Evolutionary conservation across 2,113 vertebrate genomes (phyloP), one percentile per base, ranked within the genome.

Genomic region (Origma solitaria): DNA sequence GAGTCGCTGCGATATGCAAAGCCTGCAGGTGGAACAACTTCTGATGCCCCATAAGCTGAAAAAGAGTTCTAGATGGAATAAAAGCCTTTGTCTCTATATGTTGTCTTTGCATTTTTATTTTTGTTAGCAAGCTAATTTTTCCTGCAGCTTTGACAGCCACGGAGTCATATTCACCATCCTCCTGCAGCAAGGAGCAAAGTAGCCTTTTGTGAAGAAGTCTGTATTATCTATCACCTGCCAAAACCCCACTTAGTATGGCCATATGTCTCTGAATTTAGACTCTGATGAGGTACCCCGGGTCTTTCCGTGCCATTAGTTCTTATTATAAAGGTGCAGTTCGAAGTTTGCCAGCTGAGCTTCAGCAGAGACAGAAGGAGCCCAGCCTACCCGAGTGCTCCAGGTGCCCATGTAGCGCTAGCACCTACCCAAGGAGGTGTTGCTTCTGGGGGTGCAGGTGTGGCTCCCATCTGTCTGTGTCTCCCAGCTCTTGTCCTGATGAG

Each of bases 341-440:
- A 53, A 24, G n/a, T 54, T 28, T 82, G 33, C 37, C 61, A 89
- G 51, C n/a, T 45, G 66, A 58, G 33, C 45, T 82, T 89, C 66
- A 61, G 82, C 71, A 86, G 16, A 69, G 37, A 38, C 22, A 35
- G 62, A 61, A 73, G 47, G 42, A 82, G 30, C 17, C 37, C 33
- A 31, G 47, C 28, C 18, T 44, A 7, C 3, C 9, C 53, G 31
- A 33, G 17, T 12, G 22, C 17, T 6, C 5, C 77, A n/a, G 13
- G 30, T 50, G 28, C 19, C 24, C 66, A 16, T 13, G 38, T 2
- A 28, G 38, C 19, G 37, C 15, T 61, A 23, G 24, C 40, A 44
- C 7, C 30, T 27, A 9, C n/a, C 23, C 0, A 0, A 80, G 1
- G 37, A 61, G 20, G 3, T 3, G 0, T 53, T 75, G 18, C 21